phyloP scores from a whole-genome alignment of 2,797 vertebrate genomes.

The Poecilia velifera region DNA sequence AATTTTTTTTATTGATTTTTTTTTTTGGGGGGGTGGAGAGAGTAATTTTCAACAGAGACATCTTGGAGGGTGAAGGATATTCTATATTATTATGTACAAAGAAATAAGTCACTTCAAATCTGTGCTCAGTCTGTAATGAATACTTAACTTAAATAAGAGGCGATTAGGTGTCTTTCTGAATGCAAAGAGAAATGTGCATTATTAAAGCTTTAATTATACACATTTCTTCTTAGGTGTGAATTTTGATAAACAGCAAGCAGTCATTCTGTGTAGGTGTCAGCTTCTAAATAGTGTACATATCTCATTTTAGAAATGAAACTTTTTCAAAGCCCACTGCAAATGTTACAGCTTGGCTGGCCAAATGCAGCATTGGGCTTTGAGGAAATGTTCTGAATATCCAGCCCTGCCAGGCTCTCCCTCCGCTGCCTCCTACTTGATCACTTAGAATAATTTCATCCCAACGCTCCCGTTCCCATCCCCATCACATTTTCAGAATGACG shows the following conservation, averaged over 20 bases:
- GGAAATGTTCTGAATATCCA: constrained; percentile 62
- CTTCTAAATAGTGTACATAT: constrained; percentile 46
- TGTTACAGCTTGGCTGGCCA: constrained; percentile 60
- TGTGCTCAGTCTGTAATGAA: background rate
- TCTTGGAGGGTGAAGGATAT: background rate
- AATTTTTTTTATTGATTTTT: background rate
- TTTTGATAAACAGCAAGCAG: constrained; percentile 36
- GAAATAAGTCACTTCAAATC: background rate
- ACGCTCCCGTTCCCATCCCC: constrained; percentile 26
- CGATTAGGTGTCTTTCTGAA: background rate
- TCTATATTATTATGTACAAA: background rate
- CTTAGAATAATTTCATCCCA: constrained; percentile 71
- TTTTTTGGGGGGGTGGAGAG: background rate
- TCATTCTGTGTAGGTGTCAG: constrained; percentile 57
- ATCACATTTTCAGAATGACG: constrained; percentile 68
- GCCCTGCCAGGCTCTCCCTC: constrained; percentile 65
- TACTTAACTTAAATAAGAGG: background rate
- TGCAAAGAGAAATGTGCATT: background rate
- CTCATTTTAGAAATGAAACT: constrained; percentile 63
- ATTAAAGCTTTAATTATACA: background rate
- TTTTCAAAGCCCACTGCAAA: constrained; percentile 65
- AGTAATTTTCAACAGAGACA: background rate
- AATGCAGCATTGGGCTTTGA: constrained; percentile 62
- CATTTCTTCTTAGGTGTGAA: constrained; percentile 24
- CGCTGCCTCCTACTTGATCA: constrained; percentile 62